Evolutionary conservation across 1,140 invertebrate genomes (phyloP).

Genomic region (Helicoverpa zea): DNA sequence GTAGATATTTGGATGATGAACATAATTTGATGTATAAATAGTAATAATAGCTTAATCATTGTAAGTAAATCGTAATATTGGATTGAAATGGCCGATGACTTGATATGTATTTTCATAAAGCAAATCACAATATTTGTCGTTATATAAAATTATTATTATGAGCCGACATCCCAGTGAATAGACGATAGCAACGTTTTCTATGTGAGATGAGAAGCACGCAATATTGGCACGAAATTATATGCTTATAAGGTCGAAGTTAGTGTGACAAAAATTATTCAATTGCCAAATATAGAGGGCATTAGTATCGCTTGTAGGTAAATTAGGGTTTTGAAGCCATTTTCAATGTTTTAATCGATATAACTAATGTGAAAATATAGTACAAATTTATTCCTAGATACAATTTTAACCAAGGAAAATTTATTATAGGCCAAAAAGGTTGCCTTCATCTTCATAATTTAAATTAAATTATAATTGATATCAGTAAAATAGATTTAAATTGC

Average conservation of each 20-base stretch:
- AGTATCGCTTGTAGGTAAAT: too few species aligned
- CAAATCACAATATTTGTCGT: too few species aligned
- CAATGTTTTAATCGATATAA: background rate
- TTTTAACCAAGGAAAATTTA: too few species aligned
- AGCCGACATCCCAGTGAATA: background rate
- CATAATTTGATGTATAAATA: background rate
- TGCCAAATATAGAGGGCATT: too few species aligned
- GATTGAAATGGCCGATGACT: too few species aligned
- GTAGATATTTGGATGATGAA: background rate
- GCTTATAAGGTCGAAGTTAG: background rate
- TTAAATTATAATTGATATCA: too few species aligned
- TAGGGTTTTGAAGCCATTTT: background rate
- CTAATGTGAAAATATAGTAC: background rate
- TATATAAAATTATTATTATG: too few species aligned
- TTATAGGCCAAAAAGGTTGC: too few species aligned
- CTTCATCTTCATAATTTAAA: too few species aligned
- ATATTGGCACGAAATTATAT: background rate
- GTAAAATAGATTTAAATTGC: too few species aligned
- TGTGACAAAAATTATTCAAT: background rate
- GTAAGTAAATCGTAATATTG: background rate
- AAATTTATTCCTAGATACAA: background rate
- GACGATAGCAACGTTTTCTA: constrained; percentile 3
- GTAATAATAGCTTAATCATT: background rate
- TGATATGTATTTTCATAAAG: too few species aligned
- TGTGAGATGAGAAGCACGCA: background rate